These are phyloP conservation scores for Rhamnusium bicolor DNA, from an alignment of 2,888 invertebrate genomes.

Conservation along the genomic window DNA sequence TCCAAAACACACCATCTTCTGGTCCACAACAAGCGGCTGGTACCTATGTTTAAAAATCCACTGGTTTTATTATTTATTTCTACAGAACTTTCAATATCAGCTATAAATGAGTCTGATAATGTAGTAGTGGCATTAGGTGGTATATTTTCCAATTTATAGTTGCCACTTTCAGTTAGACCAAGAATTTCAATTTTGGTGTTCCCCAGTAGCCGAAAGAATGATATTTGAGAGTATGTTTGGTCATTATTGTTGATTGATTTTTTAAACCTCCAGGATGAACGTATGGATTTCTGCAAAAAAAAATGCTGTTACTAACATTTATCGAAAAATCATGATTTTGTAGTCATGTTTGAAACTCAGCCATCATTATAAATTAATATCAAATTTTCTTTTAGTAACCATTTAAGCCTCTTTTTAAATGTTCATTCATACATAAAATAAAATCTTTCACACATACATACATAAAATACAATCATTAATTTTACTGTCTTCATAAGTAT, in stretches of 20 bases:
- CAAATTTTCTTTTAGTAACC: no score
- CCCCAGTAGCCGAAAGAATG: background rate
- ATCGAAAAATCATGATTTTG: no score
- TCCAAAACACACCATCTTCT: slow-evolving; percentile 42
- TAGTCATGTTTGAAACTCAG: no score
- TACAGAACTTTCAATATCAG: slow-evolving; percentile 18
- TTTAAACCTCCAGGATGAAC: background rate
- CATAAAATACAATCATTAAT: no score
- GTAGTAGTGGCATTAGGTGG: background rate
- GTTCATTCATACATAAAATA: no score
- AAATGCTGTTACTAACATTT: background rate
- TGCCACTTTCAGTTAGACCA: background rate
- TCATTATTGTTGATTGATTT: background rate
- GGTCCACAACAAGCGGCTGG: slow-evolving; percentile 38
- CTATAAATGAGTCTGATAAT: slow-evolving; percentile 6
- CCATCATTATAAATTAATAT: no score
- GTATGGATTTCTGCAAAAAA: background rate
- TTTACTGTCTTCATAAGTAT: no score
- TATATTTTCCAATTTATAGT: slow-evolving; percentile 14
- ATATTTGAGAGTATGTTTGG: background rate
- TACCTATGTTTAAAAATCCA: slow-evolving; percentile 37
- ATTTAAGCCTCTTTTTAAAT: no score
- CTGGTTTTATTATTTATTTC: slow-evolving; percentile 17
- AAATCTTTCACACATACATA: no score
- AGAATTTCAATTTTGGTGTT: background rate